phyloP scores from a whole-genome alignment of 2,888 invertebrate species.

The Synergus itoensis region DNA sequence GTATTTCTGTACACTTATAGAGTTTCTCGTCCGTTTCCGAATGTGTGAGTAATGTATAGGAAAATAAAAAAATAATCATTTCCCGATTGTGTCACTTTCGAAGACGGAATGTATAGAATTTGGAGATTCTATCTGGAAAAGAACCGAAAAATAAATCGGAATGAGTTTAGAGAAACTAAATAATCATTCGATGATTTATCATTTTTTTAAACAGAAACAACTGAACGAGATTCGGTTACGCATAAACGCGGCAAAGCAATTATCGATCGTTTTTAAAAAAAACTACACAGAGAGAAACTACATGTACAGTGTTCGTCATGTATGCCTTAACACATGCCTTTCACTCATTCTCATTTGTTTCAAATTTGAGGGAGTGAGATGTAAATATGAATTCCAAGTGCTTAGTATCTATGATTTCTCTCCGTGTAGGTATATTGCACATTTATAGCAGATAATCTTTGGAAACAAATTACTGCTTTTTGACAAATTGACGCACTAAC shows the following conservation, averaged over 20 bases:
- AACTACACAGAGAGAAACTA: not conserved
- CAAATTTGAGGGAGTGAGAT: too few species aligned
- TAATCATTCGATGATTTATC: slow-evolving; percentile 9
- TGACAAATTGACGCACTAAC: slow-evolving; percentile 8
- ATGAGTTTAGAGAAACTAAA: not conserved
- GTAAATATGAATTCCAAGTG: too few species aligned
- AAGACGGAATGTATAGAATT: slow-evolving; percentile 21
- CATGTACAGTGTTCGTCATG: too few species aligned
- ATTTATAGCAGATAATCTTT: slow-evolving; percentile 24
- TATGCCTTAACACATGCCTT: too few species aligned
- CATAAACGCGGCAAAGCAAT: not conserved
- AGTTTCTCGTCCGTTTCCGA: not conserved
- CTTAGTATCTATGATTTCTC: too few species aligned
- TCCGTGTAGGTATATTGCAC: slow-evolving; percentile 29
- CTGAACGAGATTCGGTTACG: slow-evolving; percentile 10
- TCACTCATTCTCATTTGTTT: too few species aligned
- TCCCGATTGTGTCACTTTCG: not conserved
- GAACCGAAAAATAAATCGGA: slow-evolving; percentile 1
- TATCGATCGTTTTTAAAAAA: not conserved
- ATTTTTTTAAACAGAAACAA: not conserved
- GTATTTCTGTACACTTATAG: not conserved
- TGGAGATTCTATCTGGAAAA: slow-evolving; percentile 19
- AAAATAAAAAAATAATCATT: slow-evolving; percentile 13
- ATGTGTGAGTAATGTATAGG: not conserved
- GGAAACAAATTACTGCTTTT: slow-evolving; percentile 31